A percentile compares a stretch with the other conserved stretches of the same genome.
Evolutionary conservation across 53 echinoderm and acorn worm species (phyloP).

Genomic region (Stichopus horrens): DNA sequence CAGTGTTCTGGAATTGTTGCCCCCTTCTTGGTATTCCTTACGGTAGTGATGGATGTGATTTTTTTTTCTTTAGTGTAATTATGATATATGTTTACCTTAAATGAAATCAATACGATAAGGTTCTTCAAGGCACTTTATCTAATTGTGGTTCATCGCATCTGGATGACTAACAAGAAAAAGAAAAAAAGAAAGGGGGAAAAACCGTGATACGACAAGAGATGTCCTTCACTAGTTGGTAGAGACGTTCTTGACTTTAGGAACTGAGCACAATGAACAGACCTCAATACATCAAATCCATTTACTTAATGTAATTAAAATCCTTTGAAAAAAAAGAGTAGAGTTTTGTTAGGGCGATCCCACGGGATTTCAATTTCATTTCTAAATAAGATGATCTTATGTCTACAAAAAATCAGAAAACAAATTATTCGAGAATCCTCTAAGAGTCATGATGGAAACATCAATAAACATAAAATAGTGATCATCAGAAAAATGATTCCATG

Average conservation of each 20-base stretch:
- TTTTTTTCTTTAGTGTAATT: neutral
- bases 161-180: neutral
- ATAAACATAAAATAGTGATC: neutral
- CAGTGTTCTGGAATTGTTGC: neutral
- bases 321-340: neutral
- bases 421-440: neutral
- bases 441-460: neutral
- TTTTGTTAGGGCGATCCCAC: neutral
- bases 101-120: neutral
- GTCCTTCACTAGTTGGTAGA: neutral
- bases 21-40: neutral
- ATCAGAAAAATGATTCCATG: no score
- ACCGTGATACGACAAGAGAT: no score
- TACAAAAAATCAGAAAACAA: neutral
- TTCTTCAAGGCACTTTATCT: conserved; percentile 22
- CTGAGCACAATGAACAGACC: neutral
- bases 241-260: neutral
- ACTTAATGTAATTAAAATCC: conserved; percentile 34
- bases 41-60: neutral
- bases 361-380: conserved; percentile 31
- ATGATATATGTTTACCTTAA: conserved; percentile 27
- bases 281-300: conserved; percentile 10
- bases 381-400: conserved; percentile 2
- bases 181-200: neutral
- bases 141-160: conserved; percentile 13